phyloP scores from a whole-genome alignment of 2,888 invertebrate genomes.

The Drosophila mayaguana region DNA sequence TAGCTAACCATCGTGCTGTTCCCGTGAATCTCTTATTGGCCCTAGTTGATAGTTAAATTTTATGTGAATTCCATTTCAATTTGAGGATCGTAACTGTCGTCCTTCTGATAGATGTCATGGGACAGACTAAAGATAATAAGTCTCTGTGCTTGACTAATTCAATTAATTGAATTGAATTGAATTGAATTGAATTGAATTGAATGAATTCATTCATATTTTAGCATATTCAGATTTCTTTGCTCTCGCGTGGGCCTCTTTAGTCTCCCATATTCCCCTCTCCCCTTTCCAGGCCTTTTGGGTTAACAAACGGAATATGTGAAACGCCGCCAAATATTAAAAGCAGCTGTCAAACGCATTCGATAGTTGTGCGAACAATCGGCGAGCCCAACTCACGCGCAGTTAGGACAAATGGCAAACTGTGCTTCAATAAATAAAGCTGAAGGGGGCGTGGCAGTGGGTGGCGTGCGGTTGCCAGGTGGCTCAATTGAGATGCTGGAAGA shows the following conservation, averaged over 20 bases:
- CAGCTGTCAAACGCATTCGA: conserved; percentile 77
- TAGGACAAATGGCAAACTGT: conserved; percentile 68
- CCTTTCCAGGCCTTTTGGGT: neutral
- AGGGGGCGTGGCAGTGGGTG: neutral
- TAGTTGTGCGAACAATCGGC: conserved; percentile 44
- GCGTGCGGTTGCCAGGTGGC: neutral
- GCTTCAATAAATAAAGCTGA: conserved; percentile 75
- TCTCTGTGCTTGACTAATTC: no score
- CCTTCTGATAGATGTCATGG: no score
- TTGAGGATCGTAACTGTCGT: no score
- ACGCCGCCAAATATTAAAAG: conserved; percentile 49
- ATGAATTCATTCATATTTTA: neutral
- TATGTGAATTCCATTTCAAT: no score
- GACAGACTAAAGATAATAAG: no score
- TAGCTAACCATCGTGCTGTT: no score
- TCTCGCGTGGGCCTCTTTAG: neutral
- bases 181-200: no score
- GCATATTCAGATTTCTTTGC: neutral
- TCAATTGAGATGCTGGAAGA: conserved; percentile 31
- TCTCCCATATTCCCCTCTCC: neutral
- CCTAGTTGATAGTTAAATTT: no score
- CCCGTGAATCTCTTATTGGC: no score
- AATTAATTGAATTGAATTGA: no score
- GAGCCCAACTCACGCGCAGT: neutral
- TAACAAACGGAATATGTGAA: conserved; percentile 12